Conservation (phyloP, 1,140 invertebrate species). For the Ephestia elutella region DNA sequence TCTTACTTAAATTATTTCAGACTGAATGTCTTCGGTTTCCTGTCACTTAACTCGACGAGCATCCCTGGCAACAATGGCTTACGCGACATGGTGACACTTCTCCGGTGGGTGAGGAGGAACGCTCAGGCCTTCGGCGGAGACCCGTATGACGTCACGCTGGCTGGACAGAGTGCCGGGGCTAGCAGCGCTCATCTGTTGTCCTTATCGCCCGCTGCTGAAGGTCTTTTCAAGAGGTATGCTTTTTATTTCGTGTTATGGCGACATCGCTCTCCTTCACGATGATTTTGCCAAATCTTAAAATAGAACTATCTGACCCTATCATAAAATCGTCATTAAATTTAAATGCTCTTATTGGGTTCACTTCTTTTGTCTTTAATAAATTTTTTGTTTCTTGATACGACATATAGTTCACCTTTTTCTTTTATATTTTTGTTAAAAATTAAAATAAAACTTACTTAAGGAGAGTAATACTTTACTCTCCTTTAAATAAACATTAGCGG, state of each 20-base stretch:
- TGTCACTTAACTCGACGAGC: slow-evolving; percentile 72
- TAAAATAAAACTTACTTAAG: too few species aligned
- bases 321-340: too few species aligned
- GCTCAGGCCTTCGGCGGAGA: slow-evolving; percentile 81
- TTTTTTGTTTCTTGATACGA: too few species aligned
- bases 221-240: slow-evolving; percentile 47
- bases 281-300: too few species aligned
- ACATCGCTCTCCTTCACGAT: too few species aligned
- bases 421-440: too few species aligned
- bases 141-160: slow-evolving; percentile 75
- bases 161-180: slow-evolving; percentile 77
- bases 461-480: neutral
- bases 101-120: slow-evolving; percentile 79
- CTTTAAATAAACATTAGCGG: too few species aligned
- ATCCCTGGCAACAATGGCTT: slow-evolving; percentile 82
- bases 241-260: neutral
- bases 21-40: slow-evolving; percentile 72
- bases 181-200: slow-evolving; percentile 66
- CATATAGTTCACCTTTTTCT: too few species aligned
- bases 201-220: slow-evolving; percentile 54
- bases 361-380: too few species aligned
- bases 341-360: too few species aligned
- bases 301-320: too few species aligned
- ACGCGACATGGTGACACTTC: slow-evolving; percentile 78
- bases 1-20: slow-evolving; percentile 28